Evolutionary conservation across 2,797 vertebrate genomes (phyloP).

Genomic region (Labeo calbasu): DNA sequence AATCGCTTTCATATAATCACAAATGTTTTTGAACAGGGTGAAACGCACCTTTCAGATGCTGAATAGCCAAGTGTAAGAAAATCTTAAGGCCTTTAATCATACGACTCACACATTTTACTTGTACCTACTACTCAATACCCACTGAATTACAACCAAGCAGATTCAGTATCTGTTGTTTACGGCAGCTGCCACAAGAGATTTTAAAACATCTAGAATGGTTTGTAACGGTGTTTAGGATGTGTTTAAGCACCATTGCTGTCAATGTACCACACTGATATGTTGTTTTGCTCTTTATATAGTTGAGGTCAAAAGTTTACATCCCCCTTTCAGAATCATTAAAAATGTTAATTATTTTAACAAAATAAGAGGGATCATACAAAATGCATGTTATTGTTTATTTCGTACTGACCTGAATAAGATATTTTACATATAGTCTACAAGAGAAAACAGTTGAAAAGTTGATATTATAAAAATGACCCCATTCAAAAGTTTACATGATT

Average conservation of each 20-base stretch:
- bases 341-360: too few relatives aligned
- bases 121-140: slow-evolving; percentile 39
- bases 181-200: slow-evolving; percentile 74
- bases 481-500: too few relatives aligned
- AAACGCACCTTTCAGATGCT: slow-evolving; percentile 43
- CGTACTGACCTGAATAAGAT: too few relatives aligned
- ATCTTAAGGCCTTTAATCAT: slow-evolving; percentile 50
- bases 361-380: too few relatives aligned
- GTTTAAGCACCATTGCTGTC: slow-evolving; percentile 63
- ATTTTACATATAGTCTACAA: too few relatives aligned
- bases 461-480: too few relatives aligned
- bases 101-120: slow-evolving; percentile 28
- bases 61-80: slow-evolving; percentile 24
- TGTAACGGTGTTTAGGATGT: slow-evolving; percentile 59
- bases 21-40: background rate
- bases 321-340: too few relatives aligned
- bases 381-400: too few relatives aligned
- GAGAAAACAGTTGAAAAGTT: too few relatives aligned
- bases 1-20: background rate
- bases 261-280: slow-evolving; percentile 20
- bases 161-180: slow-evolving; percentile 39
- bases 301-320: too few relatives aligned
- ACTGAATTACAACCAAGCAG: slow-evolving; percentile 35
- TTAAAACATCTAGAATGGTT: slow-evolving; percentile 71
- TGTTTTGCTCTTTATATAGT: slow-evolving; percentile 1